Evolutionary conservation across 2,888 invertebrate genomes (phyloP), one percentile per base, ranked within the genome.

Genomic region (Lagria hirta): DNA sequence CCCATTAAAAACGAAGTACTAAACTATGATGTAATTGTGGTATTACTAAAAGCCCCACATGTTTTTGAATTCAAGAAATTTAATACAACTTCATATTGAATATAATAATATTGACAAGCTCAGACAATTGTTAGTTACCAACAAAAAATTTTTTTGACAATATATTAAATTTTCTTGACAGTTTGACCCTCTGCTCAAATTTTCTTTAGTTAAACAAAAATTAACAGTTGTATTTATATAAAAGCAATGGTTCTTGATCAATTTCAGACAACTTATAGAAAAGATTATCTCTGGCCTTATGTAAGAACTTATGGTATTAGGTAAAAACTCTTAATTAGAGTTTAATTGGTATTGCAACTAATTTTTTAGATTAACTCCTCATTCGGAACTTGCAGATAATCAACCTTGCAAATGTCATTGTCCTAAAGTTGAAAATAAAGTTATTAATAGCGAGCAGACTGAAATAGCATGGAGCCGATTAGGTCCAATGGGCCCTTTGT

Each of bases 201-300:
- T 18, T 18, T 6, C 4, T 18, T 18, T 18, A 18, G 5, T 18
- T 5, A 18, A 18, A 4, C 20, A 18, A 18, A 18, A 18, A 18
- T 18, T 18, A 6, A 18, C 6, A n/a, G 20, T 18, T 18, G 4
- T 18, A 18, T 18, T 5, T 6, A 18, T 6, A 18, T 18, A n/a
- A 4, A 18, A 18, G 58, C 57, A 48, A 61, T 64, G 35, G 78
- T 71, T 46, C 79, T 81, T 79, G 79, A 80, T 67, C 78, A 80
- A 53, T 83, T 78, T 55, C 66, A 80, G 38, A 78, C 82, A 1
- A 81, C 79, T 1, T 82, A 83, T 56, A 72, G 75, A 24, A 80
- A 79, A 57, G 83, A 83, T 62, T 83, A 79, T 53, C 57, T 79
- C 11, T 83, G 82, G 82, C 82, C 82, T 0, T 69, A 73, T 59